phyloP scores from a whole-genome alignment of 53 echinoderm and acorn worm genomes.

The Apostichopus leukothele region DNA sequence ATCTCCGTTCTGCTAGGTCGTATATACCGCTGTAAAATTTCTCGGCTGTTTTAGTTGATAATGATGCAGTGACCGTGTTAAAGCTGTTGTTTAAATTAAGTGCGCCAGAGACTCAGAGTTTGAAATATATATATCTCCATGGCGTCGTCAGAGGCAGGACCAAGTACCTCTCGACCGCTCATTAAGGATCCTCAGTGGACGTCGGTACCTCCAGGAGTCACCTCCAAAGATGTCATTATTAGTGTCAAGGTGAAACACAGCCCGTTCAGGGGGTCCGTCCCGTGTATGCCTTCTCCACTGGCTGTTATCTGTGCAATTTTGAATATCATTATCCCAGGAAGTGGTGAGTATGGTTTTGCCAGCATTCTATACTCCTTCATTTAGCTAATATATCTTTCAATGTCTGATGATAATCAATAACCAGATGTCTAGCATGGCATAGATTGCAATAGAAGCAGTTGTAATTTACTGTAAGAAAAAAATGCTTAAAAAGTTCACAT shows the following conservation, averaged over 20 bases:
- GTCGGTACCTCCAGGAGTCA: conserved; percentile 22
- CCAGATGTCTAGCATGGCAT: too few relatives aligned
- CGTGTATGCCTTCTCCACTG: conserved; percentile 91
- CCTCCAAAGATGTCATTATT: conserved; percentile 81
- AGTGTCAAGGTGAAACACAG: conserved; percentile 90
- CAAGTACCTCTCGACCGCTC: conserved; percentile 23
- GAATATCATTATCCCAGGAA: conserved; percentile 83
- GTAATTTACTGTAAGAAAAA: too few relatives aligned
- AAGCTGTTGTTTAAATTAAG: too few relatives aligned
- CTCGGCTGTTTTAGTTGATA: too few relatives aligned
- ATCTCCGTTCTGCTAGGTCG: too few relatives aligned
- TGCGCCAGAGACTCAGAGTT: too few relatives aligned
- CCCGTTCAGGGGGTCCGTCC: conserved; percentile 84
- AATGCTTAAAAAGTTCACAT: too few relatives aligned
- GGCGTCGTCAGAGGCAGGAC: conserved; percentile 38
- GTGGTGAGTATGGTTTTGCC: conserved; percentile 63
- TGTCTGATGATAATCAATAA: too few relatives aligned
- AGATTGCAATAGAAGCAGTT: too few relatives aligned
- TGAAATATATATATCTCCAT: neutral
- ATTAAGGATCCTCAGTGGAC: conserved; percentile 6
- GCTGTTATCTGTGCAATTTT: conserved; percentile 85
- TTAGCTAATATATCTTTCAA: too few relatives aligned
- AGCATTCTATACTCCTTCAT: neutral
- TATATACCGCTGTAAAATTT: too few relatives aligned
- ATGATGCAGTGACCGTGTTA: too few relatives aligned